Conservation (phyloP, 2,113 vertebrate genomes). For the Scatophagus argus region DNA sequence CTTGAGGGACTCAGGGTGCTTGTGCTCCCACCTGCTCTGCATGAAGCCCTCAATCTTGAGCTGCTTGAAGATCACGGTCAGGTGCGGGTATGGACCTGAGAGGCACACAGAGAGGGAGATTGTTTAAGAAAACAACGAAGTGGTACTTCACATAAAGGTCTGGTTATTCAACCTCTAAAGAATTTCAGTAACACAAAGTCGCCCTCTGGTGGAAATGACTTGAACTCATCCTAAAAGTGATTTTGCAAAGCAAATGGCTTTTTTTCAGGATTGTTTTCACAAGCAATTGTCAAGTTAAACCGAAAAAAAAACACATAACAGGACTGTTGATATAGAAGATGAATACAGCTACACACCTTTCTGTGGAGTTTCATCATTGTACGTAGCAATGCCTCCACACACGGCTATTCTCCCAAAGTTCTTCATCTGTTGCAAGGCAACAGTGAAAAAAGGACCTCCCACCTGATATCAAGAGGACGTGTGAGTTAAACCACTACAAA, state of each 20-base stretch:
- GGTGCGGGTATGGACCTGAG: constrained; percentile 83
- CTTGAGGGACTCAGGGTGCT: constrained; percentile 81
- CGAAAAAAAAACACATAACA: neutral
- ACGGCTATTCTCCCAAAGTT: constrained; percentile 89
- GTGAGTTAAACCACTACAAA: neutral
- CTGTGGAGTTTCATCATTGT: constrained; percentile 84
- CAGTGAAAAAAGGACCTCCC: constrained; percentile 86
- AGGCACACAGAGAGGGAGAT: neutral
- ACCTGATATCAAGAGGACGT: constrained; percentile 81
- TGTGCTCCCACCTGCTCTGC: constrained; percentile 79
- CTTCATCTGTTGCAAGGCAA: constrained; percentile 89
- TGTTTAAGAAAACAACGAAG: too few relatives aligned
- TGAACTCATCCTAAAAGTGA: too few relatives aligned
- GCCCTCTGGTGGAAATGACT: constrained; percentile 37
- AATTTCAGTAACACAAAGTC: neutral
- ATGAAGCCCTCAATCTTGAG: constrained; percentile 90
- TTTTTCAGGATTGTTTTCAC: neutral
- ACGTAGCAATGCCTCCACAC: constrained; percentile 89
- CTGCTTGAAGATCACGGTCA: constrained; percentile 82
- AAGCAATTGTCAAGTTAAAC: neutral
- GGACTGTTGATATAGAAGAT: too few relatives aligned
- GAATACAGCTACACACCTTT: constrained; percentile 78
- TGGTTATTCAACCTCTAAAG: fast-evolving
- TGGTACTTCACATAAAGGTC: neutral
- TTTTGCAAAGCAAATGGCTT: too few relatives aligned